These are phyloP conservation scores for Acronicta aceris DNA, from an alignment of 2,888 invertebrate genomes.

Conservation along the genomic window DNA sequence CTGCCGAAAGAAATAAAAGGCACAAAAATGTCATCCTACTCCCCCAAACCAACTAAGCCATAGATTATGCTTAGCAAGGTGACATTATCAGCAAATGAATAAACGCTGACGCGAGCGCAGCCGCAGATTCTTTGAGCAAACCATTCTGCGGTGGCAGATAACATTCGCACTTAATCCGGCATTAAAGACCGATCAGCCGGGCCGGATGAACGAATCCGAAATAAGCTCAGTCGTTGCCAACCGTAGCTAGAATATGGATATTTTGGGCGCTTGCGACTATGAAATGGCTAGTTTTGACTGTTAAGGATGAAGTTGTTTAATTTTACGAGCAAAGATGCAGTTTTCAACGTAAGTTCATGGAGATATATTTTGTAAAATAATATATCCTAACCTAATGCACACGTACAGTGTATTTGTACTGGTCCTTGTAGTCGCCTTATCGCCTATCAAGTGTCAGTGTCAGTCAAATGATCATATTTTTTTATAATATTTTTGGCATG, in stretches of 20 bases:
- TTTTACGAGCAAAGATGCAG: conserved; percentile 11
- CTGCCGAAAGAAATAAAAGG: background rate
- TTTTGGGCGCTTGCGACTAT: conserved; percentile 37
- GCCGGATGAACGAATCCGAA: conserved; percentile 59
- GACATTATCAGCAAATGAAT: conserved; percentile 59
- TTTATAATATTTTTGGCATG: no score
- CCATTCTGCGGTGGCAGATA: conserved; percentile 62
- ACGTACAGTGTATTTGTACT: no score
- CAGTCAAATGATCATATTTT: no score
- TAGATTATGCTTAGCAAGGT: conserved; percentile 53
- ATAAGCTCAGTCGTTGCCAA: conserved; percentile 50
- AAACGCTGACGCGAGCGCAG: conserved; percentile 65
- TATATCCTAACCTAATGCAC: no score
- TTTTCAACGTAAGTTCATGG: background rate
- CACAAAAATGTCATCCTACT: conserved; percentile 26
- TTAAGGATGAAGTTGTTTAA: conserved; percentile 21
- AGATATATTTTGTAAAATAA: no score
- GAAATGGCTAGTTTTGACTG: conserved; percentile 23
- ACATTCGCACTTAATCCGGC: conserved; percentile 58
- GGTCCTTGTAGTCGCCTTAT: no score
- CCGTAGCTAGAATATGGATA: conserved; percentile 47
- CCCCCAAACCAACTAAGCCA: conserved; percentile 23
- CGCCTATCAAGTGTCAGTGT: no score
- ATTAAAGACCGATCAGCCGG: conserved; percentile 59
- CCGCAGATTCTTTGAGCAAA: conserved; percentile 57